Evolutionary conservation across 2,888 invertebrate species (phyloP).

Genomic region (Volucella bombylans): DNA sequence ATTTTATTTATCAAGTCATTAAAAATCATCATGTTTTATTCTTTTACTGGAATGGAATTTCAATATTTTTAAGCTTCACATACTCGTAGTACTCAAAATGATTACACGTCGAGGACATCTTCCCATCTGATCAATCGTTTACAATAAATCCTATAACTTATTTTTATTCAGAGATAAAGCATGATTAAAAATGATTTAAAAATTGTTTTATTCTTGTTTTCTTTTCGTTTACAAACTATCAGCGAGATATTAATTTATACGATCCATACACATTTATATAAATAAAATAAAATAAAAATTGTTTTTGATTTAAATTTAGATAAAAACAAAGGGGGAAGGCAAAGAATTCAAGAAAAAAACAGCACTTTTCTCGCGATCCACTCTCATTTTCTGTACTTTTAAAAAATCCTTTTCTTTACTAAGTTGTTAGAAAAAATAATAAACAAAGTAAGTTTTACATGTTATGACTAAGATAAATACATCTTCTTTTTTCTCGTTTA

Average conservation of each 20-base stretch:
- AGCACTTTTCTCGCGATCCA: conserved; percentile 47
- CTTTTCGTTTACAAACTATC: conserved; percentile 73
- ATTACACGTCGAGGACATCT: too few relatives aligned
- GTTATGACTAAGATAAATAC: conserved; percentile 72
- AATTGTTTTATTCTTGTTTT: conserved; percentile 64
- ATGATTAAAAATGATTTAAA: conserved; percentile 62
- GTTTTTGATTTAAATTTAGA: conserved; percentile 55
- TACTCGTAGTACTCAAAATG: too few relatives aligned
- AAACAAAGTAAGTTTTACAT: conserved; percentile 67
- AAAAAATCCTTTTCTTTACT: conserved; percentile 63
- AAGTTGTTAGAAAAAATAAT: conserved; percentile 27
- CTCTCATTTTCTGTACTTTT: conserved; percentile 29
- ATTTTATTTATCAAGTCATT: too few relatives aligned
- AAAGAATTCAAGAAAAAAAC: conserved; percentile 10
- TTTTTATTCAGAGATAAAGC: conserved; percentile 46
- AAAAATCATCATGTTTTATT: too few relatives aligned
- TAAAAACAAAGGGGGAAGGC: conserved; percentile 44
- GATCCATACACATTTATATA: conserved; percentile 61
- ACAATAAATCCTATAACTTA: conserved; percentile 4
- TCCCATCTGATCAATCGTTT: background rate
- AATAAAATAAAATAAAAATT: conserved; percentile 44
- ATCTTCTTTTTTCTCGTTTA: conserved; percentile 21
- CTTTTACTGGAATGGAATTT: too few relatives aligned
- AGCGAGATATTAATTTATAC: conserved; percentile 67
- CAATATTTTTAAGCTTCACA: too few relatives aligned